Base-by-base conservation (phyloP, 2,888 invertebrate genomes). In the Athalia cordata region DNA sequence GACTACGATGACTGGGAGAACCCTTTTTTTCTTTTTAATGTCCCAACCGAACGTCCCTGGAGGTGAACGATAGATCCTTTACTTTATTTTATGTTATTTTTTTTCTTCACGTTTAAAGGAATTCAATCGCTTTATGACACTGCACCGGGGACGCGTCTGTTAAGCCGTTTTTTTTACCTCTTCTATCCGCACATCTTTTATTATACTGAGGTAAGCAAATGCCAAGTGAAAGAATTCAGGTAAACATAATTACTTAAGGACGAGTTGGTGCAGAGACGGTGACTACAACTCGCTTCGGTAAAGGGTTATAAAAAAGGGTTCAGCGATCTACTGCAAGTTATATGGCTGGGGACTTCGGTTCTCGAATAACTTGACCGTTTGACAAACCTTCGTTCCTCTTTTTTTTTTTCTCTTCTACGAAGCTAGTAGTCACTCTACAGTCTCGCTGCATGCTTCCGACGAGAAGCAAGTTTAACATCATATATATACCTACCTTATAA, bases 101-200 rank as follows among this genome's bases (percentile, higher is more conserved):
- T 29, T 29, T 29, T 29, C 29, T 79, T 65, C 77, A 66, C 79
- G 81, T 64, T 78, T 43, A 5, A n/a, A 65, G 55, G 74, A 77
- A 70, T 80, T 80, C 66, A 82, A 85, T 84, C 74, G 81, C 79
- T 87, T 86, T 87, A 86, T 85, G 85, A 78, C 83, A 77, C 80
- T 80, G 77, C 45, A 13, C 15, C 66, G 50, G 74, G 62, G 29
- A 75, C 75, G 43, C 57, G 52, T 9, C 55, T 11, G 55, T 65
- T 59, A 75, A 75, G 61, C 75, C 75, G n/a, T 15, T 66, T 75
- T 29, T 29, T 29, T 29, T 29, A 29, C 29, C 29, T 29, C 29
- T 29, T 29, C 29, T 29, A 29, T 29, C 29, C 29, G 29, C 75
- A 62, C 75, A 61, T 75, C 15, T 61, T 75, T 75, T 75, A 75